Evolutionary conservation across 1,140 invertebrate genomes (phyloP).

Genomic region (Scaptomyza montana): DNA sequence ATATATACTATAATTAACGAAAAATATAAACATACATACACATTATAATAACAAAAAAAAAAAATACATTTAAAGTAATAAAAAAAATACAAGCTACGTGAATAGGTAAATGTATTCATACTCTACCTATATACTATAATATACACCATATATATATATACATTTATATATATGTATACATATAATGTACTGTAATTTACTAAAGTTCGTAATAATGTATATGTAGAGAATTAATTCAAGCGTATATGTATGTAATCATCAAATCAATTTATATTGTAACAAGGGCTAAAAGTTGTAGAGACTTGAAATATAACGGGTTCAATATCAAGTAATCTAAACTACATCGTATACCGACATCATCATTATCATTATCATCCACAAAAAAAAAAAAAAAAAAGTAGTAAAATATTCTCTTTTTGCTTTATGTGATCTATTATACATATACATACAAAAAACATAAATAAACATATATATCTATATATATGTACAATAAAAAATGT

Average conservation of each 20-base stretch:
- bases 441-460: constrained; percentile 30
- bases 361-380: constrained; percentile 53
- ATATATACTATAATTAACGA: constrained; percentile 80
- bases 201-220: constrained; percentile 64
- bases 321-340: constrained; percentile 37
- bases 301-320: constrained; percentile 50
- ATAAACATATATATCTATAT: constrained; percentile 48
- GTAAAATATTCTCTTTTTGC: constrained; percentile 83
- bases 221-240: constrained; percentile 69
- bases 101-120: constrained; percentile 67
- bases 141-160: constrained; percentile 36
- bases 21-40: constrained; percentile 60
- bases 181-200: constrained; percentile 73
- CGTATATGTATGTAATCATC: constrained; percentile 51
- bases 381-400: constrained; percentile 60
- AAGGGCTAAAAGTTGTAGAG: constrained; percentile 42
- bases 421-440: constrained; percentile 82
- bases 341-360: constrained; percentile 32
- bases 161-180: constrained; percentile 33
- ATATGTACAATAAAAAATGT: constrained; percentile 79
- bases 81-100: constrained; percentile 49
- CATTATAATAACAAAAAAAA: constrained; percentile 46
- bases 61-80: constrained; percentile 21
- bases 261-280: constrained; percentile 47
- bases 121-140: constrained; percentile 59